phyloP scores from a whole-genome alignment of 2,113 vertebrate species.

The Azemiops feae region DNA sequence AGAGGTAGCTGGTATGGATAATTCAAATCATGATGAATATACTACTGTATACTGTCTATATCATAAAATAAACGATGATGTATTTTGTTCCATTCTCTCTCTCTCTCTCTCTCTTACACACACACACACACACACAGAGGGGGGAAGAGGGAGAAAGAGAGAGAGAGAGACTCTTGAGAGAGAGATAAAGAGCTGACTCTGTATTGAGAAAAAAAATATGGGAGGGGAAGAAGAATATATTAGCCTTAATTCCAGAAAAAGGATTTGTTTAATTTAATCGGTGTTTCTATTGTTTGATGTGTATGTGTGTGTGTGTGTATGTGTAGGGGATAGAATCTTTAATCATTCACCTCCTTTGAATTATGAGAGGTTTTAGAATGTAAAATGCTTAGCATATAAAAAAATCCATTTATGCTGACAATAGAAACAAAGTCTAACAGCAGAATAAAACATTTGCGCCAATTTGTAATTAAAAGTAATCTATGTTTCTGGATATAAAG shows the following conservation, averaged over 20 bases:
- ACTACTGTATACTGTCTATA: neutral
- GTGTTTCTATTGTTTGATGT: neutral
- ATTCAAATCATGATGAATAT: neutral
- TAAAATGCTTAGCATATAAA: constrained; percentile 35
- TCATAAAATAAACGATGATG: neutral
- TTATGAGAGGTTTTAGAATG: constrained; percentile 15
- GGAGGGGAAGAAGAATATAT: neutral
- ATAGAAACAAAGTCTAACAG: constrained; percentile 36
- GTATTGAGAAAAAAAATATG: neutral
- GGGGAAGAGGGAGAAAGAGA: too few relatives aligned
- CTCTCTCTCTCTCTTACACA: too few relatives aligned
- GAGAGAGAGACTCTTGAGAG: too few relatives aligned
- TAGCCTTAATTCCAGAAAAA: neutral
- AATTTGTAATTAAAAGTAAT: constrained; percentile 34
- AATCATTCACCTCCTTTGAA: constrained; percentile 45
- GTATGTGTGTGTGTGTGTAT: neutral
- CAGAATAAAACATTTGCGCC: constrained; percentile 31
- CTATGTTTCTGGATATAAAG: neutral
- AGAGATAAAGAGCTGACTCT: neutral
- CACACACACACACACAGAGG: too few relatives aligned
- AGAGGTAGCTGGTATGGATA: neutral
- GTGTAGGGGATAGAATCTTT: constrained; percentile 24
- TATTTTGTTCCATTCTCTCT: neutral
- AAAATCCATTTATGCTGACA: constrained; percentile 27
- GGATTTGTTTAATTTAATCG: constrained; percentile 14